phyloP scores from a whole-genome alignment of 2,888 invertebrate species.

The Camptogramma bilineatum region DNA sequence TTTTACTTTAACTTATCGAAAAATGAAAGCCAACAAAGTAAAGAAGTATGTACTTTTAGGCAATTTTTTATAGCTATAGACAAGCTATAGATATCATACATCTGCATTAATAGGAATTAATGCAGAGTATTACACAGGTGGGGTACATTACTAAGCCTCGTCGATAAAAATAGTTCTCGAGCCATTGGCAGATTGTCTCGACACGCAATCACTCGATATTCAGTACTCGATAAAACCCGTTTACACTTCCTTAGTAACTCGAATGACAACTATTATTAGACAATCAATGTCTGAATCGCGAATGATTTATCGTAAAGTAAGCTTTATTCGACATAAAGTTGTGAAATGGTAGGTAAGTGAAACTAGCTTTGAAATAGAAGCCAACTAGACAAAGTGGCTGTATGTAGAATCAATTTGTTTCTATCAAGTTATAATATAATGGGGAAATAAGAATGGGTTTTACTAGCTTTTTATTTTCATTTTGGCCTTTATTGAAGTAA shows the following conservation, averaged over 20 bases:
- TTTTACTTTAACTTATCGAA: too few species aligned
- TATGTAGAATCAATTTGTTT: too few species aligned
- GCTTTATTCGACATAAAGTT: background rate
- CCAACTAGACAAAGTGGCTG: too few species aligned
- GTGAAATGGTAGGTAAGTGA: background rate
- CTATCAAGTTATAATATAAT: too few species aligned
- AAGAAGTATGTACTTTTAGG: too few species aligned
- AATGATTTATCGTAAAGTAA: background rate
- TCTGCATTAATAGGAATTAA: too few species aligned
- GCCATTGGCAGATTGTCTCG: constrained; percentile 2
- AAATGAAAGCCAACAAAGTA: too few species aligned
- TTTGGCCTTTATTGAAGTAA: too few species aligned
- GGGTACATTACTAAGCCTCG: background rate
- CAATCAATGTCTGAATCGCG: constrained; percentile 11
- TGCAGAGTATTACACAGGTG: background rate
- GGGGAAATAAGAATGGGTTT: too few species aligned
- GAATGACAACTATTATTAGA: background rate
- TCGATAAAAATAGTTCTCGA: background rate
- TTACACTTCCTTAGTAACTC: constrained; percentile 18
- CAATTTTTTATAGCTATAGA: too few species aligned
- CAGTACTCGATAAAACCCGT: constrained; percentile 12
- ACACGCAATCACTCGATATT: constrained; percentile 20
- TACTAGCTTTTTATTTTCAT: too few species aligned
- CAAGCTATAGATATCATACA: too few species aligned
- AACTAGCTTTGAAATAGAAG: background rate